Evolutionary conservation across 64 coral and sea anemone genomes (phyloP), one percentile per base, ranked within the genome.

Genomic region (Porites lutea): DNA sequence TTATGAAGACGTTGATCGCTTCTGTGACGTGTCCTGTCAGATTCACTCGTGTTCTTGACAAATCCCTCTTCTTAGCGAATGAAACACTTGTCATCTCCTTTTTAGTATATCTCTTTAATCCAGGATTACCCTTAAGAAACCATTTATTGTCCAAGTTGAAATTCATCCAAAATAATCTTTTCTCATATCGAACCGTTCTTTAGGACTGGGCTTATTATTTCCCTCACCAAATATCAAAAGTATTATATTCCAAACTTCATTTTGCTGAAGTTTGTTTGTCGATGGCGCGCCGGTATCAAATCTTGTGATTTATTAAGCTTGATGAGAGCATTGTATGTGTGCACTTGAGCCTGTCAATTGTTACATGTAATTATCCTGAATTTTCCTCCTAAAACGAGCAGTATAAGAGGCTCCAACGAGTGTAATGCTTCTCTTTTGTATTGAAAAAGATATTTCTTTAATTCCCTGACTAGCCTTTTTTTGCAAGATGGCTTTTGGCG

Each of bases 1-100:
- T 93, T 87, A 92, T 92, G 64, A 63, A 93, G 91, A 61, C 82
- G 82, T 93, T 93, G 91, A 87, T 93, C 91, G 61, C 83, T n/a
- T 47, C 61, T n/a, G 22, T 93, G 91, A 93, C 91, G 75, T 83
- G 77, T 77, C 72, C 23, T 65, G 91, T 93, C 91, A 93, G 27
- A 59, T 73, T 93, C 79, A 87, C 78, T 73, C 82, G 90, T 66
- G 69, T 63, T 92, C 78, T 22, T 79, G 72, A 93, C 91, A 93
- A 93, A 87, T 93, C 91, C 91, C 75, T 48, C 61, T 27, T 93
- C 91, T 87, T 79, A 58, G 65, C 73, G 82, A 93, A 87, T 79
- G 87, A 74, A 71, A 78, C 8, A 75, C 82, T 85, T 93, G 91
- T 93, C 91, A 93, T 53, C 72, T 22, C 21, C 52, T 87, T 54